Evolutionary conservation across 2,113 vertebrate genomes (phyloP).

Genomic region (Dasypus novemcinctus): DNA sequence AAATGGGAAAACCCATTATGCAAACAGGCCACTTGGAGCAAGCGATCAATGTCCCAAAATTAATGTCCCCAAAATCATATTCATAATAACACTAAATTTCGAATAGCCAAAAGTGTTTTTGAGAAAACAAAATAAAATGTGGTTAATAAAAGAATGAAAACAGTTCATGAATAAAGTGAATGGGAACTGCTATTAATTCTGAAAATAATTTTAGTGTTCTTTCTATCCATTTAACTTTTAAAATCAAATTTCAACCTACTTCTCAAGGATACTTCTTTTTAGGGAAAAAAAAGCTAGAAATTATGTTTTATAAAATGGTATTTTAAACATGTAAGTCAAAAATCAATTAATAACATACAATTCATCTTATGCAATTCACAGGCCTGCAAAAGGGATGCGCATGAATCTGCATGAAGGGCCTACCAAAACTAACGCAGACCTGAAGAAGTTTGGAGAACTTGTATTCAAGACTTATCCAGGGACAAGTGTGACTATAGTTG

Average conservation of each 20-base stretch:
- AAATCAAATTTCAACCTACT: conserved; percentile 21
- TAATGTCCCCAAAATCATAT: not conserved
- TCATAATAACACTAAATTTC: not conserved
- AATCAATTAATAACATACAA: not conserved
- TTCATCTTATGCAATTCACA: not conserved
- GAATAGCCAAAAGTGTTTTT: not conserved
- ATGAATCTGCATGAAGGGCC: too few species aligned
- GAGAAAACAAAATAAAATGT: not conserved
- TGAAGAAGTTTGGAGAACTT: not conserved
- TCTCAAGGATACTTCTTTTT: not conserved
- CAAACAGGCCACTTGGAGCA: not conserved
- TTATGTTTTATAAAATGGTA: not conserved
- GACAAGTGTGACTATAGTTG: not conserved
- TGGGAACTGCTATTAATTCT: not conserved
- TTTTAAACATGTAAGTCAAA: not conserved
- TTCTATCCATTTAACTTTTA: not conserved
- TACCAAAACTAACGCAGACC: not conserved
- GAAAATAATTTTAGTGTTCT: not conserved
- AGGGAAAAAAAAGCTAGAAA: not conserved
- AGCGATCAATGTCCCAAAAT: not conserved
- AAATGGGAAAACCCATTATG: not conserved
- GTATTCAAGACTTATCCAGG: not conserved
- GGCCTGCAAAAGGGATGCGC: not conserved
- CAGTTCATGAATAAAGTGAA: not conserved
- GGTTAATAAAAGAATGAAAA: not conserved